A percentile compares a stretch with the other conserved stretches of the same genome.
phyloP scores from a whole-genome alignment of 1,140 invertebrate species.

The Reticulitermes speratus region DNA sequence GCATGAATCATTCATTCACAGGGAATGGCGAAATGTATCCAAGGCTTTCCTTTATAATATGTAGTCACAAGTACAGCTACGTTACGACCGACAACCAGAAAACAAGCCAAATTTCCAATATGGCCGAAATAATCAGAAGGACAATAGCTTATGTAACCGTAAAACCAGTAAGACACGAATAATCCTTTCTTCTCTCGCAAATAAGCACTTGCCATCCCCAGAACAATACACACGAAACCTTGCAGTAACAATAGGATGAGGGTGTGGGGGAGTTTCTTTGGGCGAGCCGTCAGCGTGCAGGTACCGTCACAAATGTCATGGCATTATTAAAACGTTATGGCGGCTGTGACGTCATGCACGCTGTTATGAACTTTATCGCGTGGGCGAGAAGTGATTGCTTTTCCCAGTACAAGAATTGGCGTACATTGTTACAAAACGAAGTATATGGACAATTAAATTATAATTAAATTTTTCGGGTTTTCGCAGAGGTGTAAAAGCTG shows the following conservation, averaged over 20 bases:
- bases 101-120: neutral
- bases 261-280: neutral
- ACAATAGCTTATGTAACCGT: neutral
- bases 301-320: neutral
- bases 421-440: neutral
- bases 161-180: neutral
- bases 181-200: neutral
- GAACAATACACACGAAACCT: slow-evolving; percentile 4
- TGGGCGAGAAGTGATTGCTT: neutral
- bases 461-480: no score
- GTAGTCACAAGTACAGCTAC: neutral
- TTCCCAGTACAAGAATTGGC: neutral
- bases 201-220: neutral
- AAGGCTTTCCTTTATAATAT: neutral
- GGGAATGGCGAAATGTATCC: no score
- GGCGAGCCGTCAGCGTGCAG: neutral
- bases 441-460: no score
- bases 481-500: no score
- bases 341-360: slow-evolving; percentile 1
- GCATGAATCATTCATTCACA: neutral
- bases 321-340: neutral
- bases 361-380: neutral
- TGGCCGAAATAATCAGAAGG: neutral
- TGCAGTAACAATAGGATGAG: neutral
- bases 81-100: neutral